phyloP scores from a whole-genome alignment of 2,888 invertebrate species.

The Hoplodrina ambigua region DNA sequence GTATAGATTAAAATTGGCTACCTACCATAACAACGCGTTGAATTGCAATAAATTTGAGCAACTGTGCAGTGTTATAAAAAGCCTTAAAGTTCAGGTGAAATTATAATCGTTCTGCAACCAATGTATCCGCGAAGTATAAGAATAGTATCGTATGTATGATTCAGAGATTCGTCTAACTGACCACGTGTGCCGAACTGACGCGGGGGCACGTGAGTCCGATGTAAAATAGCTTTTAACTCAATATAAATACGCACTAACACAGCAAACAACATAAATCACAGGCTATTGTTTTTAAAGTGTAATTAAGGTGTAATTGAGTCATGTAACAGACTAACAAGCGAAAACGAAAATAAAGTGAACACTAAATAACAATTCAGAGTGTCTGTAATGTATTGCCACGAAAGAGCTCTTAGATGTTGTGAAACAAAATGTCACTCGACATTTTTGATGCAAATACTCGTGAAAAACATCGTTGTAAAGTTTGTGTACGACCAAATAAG shows the following conservation, averaged over 20 bases:
- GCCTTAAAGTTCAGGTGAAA: constrained; percentile 27
- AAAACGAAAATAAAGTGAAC: constrained; percentile 47
- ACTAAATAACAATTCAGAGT: neutral
- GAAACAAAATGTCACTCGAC: constrained; percentile 46
- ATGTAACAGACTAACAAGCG: constrained; percentile 27
- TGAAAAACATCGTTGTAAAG: constrained; percentile 34
- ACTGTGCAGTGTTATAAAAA: constrained; percentile 11
- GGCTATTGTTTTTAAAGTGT: constrained; percentile 42
- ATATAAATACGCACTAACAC: constrained; percentile 50
- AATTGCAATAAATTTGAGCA: constrained; percentile 7
- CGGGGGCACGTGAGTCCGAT: constrained; percentile 63
- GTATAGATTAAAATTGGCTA: too few species aligned
- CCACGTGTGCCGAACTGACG: constrained; percentile 62
- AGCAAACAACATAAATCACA: constrained; percentile 53
- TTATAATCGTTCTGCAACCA: constrained; percentile 36
- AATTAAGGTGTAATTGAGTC: constrained; percentile 55
- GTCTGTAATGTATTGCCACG: constrained; percentile 30
- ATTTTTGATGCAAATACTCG: constrained; percentile 48
- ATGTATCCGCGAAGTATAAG: constrained; percentile 44
- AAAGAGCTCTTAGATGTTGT: constrained; percentile 41
- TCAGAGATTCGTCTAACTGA: constrained; percentile 60
- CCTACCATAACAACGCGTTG: neutral
- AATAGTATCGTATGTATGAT: constrained; percentile 58
- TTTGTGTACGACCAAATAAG: constrained; percentile 33
- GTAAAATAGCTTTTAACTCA: constrained; percentile 65